Percentiles rank a stretch among this genome's conserved stretches.
Conservation (phyloP, 2,888 invertebrate species). For the Cephalotes varians region DNA sequence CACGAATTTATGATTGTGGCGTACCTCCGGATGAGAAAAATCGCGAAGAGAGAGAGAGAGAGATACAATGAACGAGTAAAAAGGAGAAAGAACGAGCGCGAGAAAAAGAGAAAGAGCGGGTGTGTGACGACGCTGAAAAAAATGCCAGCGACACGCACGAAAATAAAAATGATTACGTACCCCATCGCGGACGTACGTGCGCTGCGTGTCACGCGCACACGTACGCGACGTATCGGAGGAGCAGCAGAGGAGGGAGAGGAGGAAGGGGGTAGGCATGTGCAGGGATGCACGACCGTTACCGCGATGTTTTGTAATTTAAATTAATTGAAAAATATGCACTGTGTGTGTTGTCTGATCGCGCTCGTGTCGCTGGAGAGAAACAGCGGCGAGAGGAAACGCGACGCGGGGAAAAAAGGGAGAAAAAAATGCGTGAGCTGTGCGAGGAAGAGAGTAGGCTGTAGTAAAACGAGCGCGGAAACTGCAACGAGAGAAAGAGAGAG, state of each 20-base stretch:
- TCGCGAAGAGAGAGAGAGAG: constrained; percentile 39
- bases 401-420: constrained; percentile 50
- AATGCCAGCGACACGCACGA: constrained; percentile 70
- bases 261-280: constrained; percentile 52
- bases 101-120: constrained; percentile 10
- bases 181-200: constrained; percentile 65
- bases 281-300: constrained; percentile 76
- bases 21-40: constrained; percentile 56
- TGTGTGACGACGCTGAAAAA: constrained; percentile 60
- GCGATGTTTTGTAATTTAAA: constrained; percentile 85
- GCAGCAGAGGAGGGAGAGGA: constrained; percentile 19
- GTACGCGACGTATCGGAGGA: constrained; percentile 46
- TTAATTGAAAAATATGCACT: constrained; percentile 85
- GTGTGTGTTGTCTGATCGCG: constrained; percentile 82
- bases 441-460: constrained; percentile 38
- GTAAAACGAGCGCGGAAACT: constrained; percentile 44
- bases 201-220: constrained; percentile 64
- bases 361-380: constrained; percentile 70
- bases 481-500: constrained; percentile 27
- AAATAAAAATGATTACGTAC: constrained; percentile 80
- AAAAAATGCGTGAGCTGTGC: constrained; percentile 46
- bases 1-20: constrained; percentile 66
- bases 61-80: background rate
- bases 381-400: constrained; percentile 62
- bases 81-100: background rate